Base-by-base conservation (phyloP, 2,113 vertebrate genomes). In the Hoplias malabaricus region DNA sequence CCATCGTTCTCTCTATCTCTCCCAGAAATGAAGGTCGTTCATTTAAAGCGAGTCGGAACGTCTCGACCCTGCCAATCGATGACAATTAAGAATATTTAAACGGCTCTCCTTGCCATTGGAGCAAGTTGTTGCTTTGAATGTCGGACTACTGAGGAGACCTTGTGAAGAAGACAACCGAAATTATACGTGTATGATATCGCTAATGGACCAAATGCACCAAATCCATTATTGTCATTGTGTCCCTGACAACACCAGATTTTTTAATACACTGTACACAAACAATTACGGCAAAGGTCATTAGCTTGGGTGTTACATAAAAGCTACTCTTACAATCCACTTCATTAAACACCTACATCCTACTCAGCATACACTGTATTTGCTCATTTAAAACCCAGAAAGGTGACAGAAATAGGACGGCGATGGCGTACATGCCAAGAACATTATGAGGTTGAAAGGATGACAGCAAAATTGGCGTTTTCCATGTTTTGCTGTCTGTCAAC, bases 61-160 rank as follows among this genome's bases (percentile, higher is more conserved):
- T 54, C 56, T 59, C 72, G 23, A 84, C 10, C 29, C 76, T 78
- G 68, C 12, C 36, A 83, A 87, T 87, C 84, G 73, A 82, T 81
- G 21, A 62, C 77, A 81, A 70, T 86, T 43, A 79, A 56, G 70
- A 68, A 73, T 67, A 80, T 80, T 85, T 80, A 79, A 80, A 72
- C 63, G 4, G 40, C 46, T 13, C 2, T 27, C 14, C 61, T 81
- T 53, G 80, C 81, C 80, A 63, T 23, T 1, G 25, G 36, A 59
- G n/a, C 14, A 70, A 33, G 25, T 46, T 42, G 19, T 77, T 56
- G 25, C 80, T 73, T 46, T 5, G 16, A 25, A 23, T 40, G 27
- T 36, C 10, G 19, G 9, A 38, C 34, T 33, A 19, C 36, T 11
- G 2, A 63, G 23, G n/a, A 6, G 34, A 40, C 40, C n/a, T 59